These are phyloP conservation scores for Molossus molossus DNA, from an alignment of 2,797 vertebrate species.

Conservation along the genomic window DNA sequence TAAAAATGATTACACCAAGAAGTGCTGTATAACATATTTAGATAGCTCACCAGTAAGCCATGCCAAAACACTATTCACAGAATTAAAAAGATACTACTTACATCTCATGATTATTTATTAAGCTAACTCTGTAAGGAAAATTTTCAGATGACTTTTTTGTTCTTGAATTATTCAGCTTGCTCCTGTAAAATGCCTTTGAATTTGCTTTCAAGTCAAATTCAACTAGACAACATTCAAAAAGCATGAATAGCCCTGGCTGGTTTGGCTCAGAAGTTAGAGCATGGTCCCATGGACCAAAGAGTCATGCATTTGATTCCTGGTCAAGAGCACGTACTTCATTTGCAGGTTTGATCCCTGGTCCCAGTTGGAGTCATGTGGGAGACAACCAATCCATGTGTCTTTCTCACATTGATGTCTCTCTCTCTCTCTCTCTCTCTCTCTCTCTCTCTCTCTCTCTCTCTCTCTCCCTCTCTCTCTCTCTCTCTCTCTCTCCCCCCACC, in stretches of 20 bases:
- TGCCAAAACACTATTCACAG: neutral
- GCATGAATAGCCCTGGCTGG: neutral
- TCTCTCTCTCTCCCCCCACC: too few relatives aligned
- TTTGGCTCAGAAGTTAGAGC: too few relatives aligned
- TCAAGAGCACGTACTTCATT: too few relatives aligned
- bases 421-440: too few relatives aligned
- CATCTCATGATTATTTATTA: conserved; percentile 63
- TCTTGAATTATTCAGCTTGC: conserved; percentile 70
- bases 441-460: too few relatives aligned
- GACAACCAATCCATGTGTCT: too few relatives aligned
- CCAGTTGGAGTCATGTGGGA: too few relatives aligned
- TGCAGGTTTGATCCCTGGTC: too few relatives aligned
- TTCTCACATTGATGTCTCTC: too few relatives aligned
- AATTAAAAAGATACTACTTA: conserved; percentile 43
- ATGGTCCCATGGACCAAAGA: too few relatives aligned
- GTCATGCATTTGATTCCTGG: too few relatives aligned
- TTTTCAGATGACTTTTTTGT: conserved; percentile 68
- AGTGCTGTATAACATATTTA: neutral
- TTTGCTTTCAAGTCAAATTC: conserved; percentile 61
- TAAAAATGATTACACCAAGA: conserved; percentile 23
- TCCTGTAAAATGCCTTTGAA: conserved; percentile 76
- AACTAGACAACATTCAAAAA: conserved; percentile 77
- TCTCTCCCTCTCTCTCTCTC: too few relatives aligned
- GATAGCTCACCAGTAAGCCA: neutral
- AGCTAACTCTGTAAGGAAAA: conserved; percentile 71